Percentiles rank a stretch among this genome's conserved stretches.
These are phyloP conservation scores for Bombus superbus DNA, from an alignment of 1,140 invertebrate genomes.

Conservation along the genomic window DNA sequence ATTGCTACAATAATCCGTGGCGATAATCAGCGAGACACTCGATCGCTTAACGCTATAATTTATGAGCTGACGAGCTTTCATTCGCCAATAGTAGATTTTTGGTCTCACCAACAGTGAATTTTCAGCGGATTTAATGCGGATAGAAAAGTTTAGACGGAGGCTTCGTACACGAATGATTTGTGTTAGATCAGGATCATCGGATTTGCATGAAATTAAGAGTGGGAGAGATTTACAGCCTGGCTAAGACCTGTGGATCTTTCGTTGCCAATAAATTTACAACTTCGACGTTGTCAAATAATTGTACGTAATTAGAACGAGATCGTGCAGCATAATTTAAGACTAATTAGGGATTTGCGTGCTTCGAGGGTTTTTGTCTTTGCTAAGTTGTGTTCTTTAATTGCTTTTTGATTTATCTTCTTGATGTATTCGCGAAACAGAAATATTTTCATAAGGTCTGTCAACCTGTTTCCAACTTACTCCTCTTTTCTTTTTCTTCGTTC, in stretches of 20 bases:
- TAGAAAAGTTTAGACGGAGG: background rate
- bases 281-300: background rate
- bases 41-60: too few species aligned
- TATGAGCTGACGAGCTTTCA: too few species aligned
- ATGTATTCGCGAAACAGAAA: too few species aligned
- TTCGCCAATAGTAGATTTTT: too few species aligned
- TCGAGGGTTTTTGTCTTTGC: too few species aligned
- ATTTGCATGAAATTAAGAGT: background rate
- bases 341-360: too few species aligned
- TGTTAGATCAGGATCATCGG: background rate
- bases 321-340: background rate
- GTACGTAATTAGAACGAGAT: background rate
- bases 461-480: too few species aligned
- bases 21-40: background rate
- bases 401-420: too few species aligned
- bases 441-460: too few species aligned
- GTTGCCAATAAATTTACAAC: background rate
- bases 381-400: too few species aligned
- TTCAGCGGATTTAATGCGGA: background rate
- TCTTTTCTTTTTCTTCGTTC: too few species aligned
- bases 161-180: background rate
- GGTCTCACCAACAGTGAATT: background rate
- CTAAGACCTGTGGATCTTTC: background rate
- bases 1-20: background rate
- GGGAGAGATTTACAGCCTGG: too few species aligned